A percentile compares a stretch with the other conserved stretches of the same genome.
These are phyloP conservation scores for Dioctria rufipes DNA, from an alignment of 2,888 invertebrate species.

Conservation along the genomic window DNA sequence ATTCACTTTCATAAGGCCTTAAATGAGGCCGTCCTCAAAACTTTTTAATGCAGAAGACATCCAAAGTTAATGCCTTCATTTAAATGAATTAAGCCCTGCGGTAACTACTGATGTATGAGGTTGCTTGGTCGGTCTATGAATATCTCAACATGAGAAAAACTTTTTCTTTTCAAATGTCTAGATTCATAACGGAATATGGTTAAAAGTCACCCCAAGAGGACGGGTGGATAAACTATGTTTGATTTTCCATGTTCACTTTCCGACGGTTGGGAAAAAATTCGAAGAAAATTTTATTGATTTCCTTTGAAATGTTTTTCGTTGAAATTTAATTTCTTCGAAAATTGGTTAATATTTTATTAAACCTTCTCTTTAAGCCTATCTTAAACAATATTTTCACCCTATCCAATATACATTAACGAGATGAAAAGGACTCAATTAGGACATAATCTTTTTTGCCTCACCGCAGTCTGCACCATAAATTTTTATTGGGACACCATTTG, in stretches of 20 bases:
- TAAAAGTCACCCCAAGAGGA: too few species aligned
- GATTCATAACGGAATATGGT: background rate
- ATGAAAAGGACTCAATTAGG: slow-evolving; percentile 39
- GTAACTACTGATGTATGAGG: background rate
- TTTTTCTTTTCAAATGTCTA: background rate
- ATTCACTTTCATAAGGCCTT: slow-evolving; percentile 18
- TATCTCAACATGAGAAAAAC: background rate
- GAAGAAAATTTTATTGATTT: too few species aligned
- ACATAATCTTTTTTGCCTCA: slow-evolving; percentile 21
- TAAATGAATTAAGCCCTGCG: slow-evolving; percentile 39
- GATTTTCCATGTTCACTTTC: too few species aligned
- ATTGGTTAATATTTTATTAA: too few species aligned
- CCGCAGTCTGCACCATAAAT: slow-evolving; percentile 27
- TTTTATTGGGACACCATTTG: slow-evolving; percentile 45
- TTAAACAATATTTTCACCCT: too few species aligned
- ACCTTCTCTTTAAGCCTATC: too few species aligned
- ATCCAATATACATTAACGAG: background rate
- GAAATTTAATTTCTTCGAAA: too few species aligned
- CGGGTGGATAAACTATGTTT: too few species aligned
- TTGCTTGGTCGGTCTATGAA: background rate
- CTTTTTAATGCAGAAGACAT: slow-evolving; percentile 23
- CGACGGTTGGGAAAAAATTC: too few species aligned
- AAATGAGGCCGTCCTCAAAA: slow-evolving; percentile 24
- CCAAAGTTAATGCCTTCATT: slow-evolving; percentile 28
- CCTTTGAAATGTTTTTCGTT: too few species aligned